Evolutionary conservation across 2,797 vertebrate genomes (phyloP).

Genomic region (Cheracebus regulus): DNA sequence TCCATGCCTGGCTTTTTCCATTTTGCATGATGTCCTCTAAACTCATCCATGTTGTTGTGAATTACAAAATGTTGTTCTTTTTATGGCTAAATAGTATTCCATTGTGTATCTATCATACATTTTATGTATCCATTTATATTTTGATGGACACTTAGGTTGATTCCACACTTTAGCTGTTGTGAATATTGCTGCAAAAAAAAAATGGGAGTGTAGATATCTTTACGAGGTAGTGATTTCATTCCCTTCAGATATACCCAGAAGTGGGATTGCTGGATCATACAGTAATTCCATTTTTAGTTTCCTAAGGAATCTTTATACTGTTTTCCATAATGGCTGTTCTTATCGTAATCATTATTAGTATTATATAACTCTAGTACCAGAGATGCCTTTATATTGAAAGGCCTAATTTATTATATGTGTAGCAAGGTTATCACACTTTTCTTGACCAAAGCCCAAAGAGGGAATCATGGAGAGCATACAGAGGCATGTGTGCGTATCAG

Average conservation of each 20-base stretch:
- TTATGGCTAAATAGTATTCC: not conserved
- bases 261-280: not conserved
- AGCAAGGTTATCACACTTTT: not conserved
- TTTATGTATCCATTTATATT: not conserved
- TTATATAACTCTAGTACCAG: not conserved
- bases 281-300: not conserved
- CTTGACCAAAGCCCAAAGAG: not conserved
- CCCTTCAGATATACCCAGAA: not conserved
- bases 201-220: not conserved
- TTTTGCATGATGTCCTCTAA: not conserved
- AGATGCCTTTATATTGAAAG: not conserved
- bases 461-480: not conserved
- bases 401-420: not conserved
- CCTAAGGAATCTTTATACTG: not conserved
- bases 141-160: not conserved
- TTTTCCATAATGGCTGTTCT: not conserved
- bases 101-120: not conserved
- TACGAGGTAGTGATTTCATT: not conserved
- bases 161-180: not conserved
- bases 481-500: not conserved
- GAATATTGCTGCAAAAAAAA: not conserved
- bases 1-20: not conserved
- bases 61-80: not conserved
- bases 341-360: not conserved
- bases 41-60: not conserved